Percentiles rank a stretch among this genome's conserved stretches.
These are phyloP conservation scores for Prietella phreatophila DNA, from an alignment of 2,113 vertebrate species.

Conservation along the genomic window DNA sequence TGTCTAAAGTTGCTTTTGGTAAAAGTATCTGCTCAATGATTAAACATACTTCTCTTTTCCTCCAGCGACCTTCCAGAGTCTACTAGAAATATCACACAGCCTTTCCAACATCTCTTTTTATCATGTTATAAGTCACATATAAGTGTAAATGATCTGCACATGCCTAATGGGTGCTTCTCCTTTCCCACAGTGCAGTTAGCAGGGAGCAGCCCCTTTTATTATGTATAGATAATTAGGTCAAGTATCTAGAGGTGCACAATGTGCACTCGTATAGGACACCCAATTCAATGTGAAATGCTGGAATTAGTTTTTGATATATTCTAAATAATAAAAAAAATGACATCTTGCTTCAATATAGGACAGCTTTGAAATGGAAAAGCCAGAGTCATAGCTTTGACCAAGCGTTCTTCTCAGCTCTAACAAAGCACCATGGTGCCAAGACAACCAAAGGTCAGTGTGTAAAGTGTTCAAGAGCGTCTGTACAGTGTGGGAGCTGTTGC, in stretches of 20 bases:
- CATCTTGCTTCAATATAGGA: not conserved
- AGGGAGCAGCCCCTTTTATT: not conserved
- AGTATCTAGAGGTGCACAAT: not conserved
- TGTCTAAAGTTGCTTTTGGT: not conserved
- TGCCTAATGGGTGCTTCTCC: not conserved
- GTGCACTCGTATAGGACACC: not conserved
- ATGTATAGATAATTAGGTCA: not conserved
- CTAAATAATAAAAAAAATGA: not conserved
- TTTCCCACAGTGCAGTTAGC: not conserved
- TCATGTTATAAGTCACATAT: not conserved
- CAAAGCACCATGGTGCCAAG: not conserved
- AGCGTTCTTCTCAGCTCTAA: not conserved
- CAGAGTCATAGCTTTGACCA: not conserved
- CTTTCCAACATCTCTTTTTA: not conserved
- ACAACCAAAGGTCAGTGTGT: conserved; percentile 2
- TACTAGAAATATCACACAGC: not conserved
- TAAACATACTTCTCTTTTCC: not conserved
- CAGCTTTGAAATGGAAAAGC: not conserved
- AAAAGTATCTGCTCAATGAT: not conserved
- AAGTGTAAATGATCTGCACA: not conserved
- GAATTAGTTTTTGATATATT: not conserved
- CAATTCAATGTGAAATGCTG: not conserved
- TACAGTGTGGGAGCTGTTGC: conserved; percentile 4
- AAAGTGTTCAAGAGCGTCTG: not conserved
- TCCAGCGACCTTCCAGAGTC: not conserved